Conservation (phyloP, 35 echinoderm and acorn worm species). For the Heliocidaris erythrogramma region DNA sequence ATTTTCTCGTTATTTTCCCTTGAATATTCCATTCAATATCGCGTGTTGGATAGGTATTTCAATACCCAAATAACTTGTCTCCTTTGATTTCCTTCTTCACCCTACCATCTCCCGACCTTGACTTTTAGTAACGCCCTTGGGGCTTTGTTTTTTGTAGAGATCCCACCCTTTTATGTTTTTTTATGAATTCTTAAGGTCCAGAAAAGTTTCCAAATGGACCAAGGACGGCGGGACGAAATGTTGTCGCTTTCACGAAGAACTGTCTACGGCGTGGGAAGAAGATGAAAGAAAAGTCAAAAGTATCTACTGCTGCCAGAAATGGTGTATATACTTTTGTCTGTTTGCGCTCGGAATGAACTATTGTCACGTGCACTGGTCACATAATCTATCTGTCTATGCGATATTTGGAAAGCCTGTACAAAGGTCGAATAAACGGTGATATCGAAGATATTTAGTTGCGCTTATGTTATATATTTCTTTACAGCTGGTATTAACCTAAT, state of each 20-base stretch:
- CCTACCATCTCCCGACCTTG: neutral
- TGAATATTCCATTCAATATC: neutral
- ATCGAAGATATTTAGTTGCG: too few species aligned
- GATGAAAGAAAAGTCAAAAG: neutral
- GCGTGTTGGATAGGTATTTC: neutral
- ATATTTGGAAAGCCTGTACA: too few species aligned
- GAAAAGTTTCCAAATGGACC: neutral
- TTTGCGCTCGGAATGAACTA: too few species aligned
- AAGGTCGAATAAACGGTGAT: too few species aligned
- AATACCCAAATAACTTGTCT: neutral
- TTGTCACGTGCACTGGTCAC: too few species aligned
- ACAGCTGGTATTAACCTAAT: too few species aligned
- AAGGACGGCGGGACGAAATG: neutral
- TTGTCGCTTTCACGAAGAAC: neutral
- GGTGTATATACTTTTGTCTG: too few species aligned
- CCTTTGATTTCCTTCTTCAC: slow-evolving; percentile 7
- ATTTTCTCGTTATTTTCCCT: neutral
- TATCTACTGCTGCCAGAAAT: neutral
- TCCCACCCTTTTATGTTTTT: neutral
- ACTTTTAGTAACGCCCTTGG: slow-evolving; percentile 30
- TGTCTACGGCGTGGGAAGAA: slow-evolving; percentile 5
- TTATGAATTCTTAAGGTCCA: neutral
- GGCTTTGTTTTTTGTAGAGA: neutral
- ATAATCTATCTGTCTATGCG: too few species aligned
- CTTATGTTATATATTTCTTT: too few species aligned